Conservation (phyloP, 2,888 invertebrate genomes). For the Uloborus plumipes region DNA sequence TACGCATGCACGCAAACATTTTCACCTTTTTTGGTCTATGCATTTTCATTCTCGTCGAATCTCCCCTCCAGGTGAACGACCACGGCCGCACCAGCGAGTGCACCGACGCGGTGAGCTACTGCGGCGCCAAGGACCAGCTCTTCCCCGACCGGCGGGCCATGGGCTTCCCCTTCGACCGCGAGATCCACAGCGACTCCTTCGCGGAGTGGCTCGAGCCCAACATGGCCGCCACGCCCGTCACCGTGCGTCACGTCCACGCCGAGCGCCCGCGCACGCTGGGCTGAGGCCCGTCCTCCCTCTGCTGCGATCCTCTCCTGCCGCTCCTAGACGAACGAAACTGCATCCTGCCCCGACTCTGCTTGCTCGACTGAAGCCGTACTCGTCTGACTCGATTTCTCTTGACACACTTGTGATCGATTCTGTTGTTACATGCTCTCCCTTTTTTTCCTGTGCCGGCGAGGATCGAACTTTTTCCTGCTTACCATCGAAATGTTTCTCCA, state of each 20-base stretch:
- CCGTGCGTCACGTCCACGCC: conserved; percentile 9
- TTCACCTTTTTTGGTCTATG: too few relatives aligned
- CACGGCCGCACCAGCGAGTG: conserved; percentile 73
- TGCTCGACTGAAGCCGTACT: not conserved
- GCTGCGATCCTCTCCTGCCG: too few relatives aligned
- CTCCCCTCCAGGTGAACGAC: conserved; percentile 44
- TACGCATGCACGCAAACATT: too few relatives aligned
- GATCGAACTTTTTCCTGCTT: too few relatives aligned
- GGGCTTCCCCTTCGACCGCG: conserved; percentile 86
- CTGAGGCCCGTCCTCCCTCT: not conserved
- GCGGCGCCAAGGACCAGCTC: conserved; percentile 81
- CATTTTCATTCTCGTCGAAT: too few relatives aligned
- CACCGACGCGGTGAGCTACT: conserved; percentile 83
- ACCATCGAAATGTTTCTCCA: too few relatives aligned
- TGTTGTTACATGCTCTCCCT: too few relatives aligned
- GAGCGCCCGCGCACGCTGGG: not conserved
- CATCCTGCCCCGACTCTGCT: too few relatives aligned
- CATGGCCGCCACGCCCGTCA: conserved; percentile 16
- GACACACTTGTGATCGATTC: too few relatives aligned
- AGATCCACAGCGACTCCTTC: conserved; percentile 19
- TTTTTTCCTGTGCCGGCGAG: too few relatives aligned
- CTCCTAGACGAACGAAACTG: too few relatives aligned
- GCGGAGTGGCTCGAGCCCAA: conserved; percentile 31
- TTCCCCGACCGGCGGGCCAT: conserved; percentile 86
- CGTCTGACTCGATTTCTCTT: not conserved